Conservation (phyloP, 1,140 invertebrate genomes). For the Drosophila sechellia region DNA sequence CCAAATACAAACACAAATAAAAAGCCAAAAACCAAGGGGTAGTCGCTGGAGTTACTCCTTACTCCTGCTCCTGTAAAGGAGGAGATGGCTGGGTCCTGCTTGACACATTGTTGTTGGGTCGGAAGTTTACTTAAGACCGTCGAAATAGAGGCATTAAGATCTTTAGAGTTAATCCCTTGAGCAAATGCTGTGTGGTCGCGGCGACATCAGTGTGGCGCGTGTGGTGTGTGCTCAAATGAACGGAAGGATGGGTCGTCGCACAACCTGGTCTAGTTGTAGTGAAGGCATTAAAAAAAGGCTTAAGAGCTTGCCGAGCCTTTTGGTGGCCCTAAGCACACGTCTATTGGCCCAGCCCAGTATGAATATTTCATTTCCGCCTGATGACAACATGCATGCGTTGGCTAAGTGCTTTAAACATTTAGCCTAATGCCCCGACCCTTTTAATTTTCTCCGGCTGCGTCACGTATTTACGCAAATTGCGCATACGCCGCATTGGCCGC, state of each 20-base stretch:
- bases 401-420: constrained; percentile 80
- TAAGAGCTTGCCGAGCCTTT: constrained; percentile 65
- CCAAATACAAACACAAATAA: constrained; percentile 76
- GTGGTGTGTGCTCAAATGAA: constrained; percentile 7
- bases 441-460: constrained; percentile 62
- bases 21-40: constrained; percentile 46
- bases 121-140: constrained; percentile 83
- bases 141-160: constrained; percentile 84
- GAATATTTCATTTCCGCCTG: constrained; percentile 67
- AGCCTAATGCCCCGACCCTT: constrained; percentile 60
- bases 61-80: not conserved
- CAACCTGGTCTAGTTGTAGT: constrained; percentile 68
- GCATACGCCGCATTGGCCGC: constrained; percentile 58
- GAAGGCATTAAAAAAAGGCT: constrained; percentile 73
- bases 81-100: constrained; percentile 52
- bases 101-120: constrained; percentile 64
- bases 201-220: constrained; percentile 48
- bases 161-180: constrained; percentile 83
- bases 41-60: not conserved
- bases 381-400: constrained; percentile 53
- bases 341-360: constrained; percentile 30
- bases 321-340: constrained; percentile 8
- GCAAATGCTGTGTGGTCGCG: constrained; percentile 76
- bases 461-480: constrained; percentile 78
- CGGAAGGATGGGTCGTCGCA: not conserved